Base-by-base conservation (phyloP, 2,797 vertebrate species). In the Echeneis naucrates region DNA sequence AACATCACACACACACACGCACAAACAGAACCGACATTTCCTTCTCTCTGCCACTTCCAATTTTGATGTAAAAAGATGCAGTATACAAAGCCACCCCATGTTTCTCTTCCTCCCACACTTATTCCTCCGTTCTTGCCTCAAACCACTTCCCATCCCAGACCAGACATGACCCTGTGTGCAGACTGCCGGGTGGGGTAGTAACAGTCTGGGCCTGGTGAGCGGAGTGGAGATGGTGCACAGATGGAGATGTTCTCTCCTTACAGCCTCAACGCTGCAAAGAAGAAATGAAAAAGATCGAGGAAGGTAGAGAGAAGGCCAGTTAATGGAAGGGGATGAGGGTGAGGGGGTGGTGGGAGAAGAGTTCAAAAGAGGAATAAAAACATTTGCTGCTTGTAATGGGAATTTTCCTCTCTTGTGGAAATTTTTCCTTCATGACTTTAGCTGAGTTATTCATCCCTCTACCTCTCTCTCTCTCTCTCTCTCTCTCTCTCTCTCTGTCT, bases 391-490 rank as follows among this genome's bases (percentile, higher is more conserved):
- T 92, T 93, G 88, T 94, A 93, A 90, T 93, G 93, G 92, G 94
- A 94, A 93, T 90, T 93, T 94, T 92, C 91, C 89, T 91, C 88
- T 90, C 90, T 86, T 55, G 40, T 77, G 82, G 85, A 89, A 93
- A 93, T 91, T 94, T 83, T 94, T 81, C 68, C 78, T 80, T 60
- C 80, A 74, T 75, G 74, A 79, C 54, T 83, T 72, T 57, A 72
- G 60, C 64, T 12, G 66, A 69, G 68, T 82, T 80, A 68, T 72
- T 84, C 65, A 72, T 56, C 83, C 59, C 72, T 78, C 54, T 40
- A 48, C 42, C 64, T 19, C 75, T 72, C 62, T 62, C 40, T 72
- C 58, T 87, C 91, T 88, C 87, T 80, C n/a, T n/a, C n/a, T n/a
- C n/a, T n/a, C n/a, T n/a, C n/a, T n/a, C n/a, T n/a, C n/a, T n/a